phyloP scores from a whole-genome alignment of 2,888 invertebrate species.

The Calameuta idolon region DNA sequence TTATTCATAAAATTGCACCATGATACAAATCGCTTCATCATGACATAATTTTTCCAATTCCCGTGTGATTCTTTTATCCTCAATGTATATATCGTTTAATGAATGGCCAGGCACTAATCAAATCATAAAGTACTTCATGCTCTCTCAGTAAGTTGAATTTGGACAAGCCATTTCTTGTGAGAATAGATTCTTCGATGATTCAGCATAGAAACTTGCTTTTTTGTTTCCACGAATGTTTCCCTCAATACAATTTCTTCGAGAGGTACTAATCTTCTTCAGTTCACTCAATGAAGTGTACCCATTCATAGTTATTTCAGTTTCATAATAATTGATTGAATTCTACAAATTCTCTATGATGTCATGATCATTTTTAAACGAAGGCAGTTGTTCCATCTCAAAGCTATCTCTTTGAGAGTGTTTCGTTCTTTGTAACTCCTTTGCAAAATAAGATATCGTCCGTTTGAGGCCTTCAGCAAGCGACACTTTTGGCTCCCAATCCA shows the following conservation, averaged over 20 bases:
- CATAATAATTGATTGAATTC: neutral
- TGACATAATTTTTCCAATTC: neutral
- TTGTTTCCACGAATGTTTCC: neutral
- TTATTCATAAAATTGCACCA: neutral
- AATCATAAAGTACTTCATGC: neutral
- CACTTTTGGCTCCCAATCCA: constrained; percentile 95
- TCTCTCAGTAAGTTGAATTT: neutral
- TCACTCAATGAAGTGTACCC: neutral
- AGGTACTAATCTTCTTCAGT: neutral
- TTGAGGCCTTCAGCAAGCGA: constrained; percentile 87
- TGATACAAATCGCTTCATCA: neutral
- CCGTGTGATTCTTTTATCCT: neutral
- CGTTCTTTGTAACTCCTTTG: constrained; percentile 81
- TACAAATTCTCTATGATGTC: constrained; percentile 61
- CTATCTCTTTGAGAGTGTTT: constrained; percentile 71
- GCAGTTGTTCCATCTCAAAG: constrained; percentile 50
- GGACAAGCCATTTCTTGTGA: neutral
- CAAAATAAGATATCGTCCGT: constrained; percentile 94
- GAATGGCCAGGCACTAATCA: neutral
- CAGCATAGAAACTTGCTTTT: neutral
- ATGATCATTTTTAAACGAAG: constrained; percentile 57
- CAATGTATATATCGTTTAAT: neutral
- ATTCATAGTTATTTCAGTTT: neutral
- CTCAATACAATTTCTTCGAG: neutral
- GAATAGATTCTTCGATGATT: neutral